Conservation (phyloP, 2,797 vertebrate species). For the Notamacropus eugenii region DNA sequence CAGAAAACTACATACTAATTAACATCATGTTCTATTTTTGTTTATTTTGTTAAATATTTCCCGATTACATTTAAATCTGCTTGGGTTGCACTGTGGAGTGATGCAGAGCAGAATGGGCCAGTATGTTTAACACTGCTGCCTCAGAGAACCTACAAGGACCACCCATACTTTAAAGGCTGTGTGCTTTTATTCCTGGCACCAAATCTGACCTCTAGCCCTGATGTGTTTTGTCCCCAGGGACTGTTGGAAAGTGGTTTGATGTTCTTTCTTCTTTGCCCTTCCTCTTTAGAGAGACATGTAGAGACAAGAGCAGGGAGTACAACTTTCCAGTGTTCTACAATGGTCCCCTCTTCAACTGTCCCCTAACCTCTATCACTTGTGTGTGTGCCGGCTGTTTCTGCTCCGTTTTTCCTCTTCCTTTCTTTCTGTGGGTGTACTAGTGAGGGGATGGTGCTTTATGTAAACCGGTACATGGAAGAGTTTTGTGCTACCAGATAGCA, state of each 20-base stretch:
- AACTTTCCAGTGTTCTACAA: background rate
- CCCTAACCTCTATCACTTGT: background rate
- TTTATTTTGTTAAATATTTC: background rate
- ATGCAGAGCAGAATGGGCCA: background rate
- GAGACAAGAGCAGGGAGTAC: background rate
- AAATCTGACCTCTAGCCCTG: background rate
- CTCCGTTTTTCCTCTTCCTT: background rate
- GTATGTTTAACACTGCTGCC: background rate
- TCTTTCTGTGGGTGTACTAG: background rate
- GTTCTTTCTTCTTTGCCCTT: background rate
- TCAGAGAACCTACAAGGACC: background rate
- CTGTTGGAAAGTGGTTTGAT: slow-evolving; percentile 14
- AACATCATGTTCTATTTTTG: background rate
- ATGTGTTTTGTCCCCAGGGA: background rate
- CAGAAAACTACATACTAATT: background rate
- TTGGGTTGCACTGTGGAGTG: background rate
- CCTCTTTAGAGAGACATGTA: background rate
- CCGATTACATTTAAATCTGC: background rate
- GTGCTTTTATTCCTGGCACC: background rate
- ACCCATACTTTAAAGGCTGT: background rate
- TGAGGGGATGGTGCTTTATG: background rate
- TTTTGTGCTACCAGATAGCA: background rate
- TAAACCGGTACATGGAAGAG: background rate
- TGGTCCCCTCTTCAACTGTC: background rate
- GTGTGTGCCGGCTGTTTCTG: background rate